phyloP scores from a whole-genome alignment of 64 coral and sea anemone genomes.

The Stylophora pistillata region DNA sequence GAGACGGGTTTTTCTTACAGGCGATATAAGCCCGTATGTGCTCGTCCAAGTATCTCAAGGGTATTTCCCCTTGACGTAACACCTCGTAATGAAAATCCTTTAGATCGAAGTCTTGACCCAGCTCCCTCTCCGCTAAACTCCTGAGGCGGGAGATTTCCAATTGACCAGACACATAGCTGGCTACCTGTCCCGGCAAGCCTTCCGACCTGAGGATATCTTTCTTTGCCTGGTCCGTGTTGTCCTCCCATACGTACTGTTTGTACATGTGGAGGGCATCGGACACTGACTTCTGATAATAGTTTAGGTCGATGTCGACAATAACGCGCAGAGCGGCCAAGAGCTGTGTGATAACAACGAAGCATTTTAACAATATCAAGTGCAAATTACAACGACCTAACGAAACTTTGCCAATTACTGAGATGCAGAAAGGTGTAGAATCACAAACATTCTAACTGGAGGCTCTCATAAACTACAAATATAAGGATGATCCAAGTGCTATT shows the following conservation, averaged over 20 bases:
- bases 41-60: slow-evolving; percentile 10
- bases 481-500: too few relatives aligned
- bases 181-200: background rate
- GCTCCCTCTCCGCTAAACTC: background rate
- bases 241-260: background rate
- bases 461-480: too few relatives aligned
- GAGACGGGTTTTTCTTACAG: background rate
- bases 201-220: background rate
- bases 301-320: slow-evolving; percentile 37
- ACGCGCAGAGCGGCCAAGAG: slow-evolving; percentile 20
- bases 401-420: too few relatives aligned
- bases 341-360: background rate
- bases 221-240: background rate
- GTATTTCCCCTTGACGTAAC: slow-evolving; percentile 27
- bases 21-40: slow-evolving; percentile 21
- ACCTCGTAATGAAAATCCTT: slow-evolving; percentile 46
- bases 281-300: background rate
- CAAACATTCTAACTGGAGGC: too few relatives aligned
- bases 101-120: background rate
- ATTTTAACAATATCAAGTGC: background rate
- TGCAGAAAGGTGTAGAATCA: too few relatives aligned
- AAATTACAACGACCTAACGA: too few relatives aligned
- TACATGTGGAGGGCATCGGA: background rate
- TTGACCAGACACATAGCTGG: slow-evolving; percentile 24
- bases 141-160: slow-evolving; percentile 9